Evolutionary conservation across 2,888 invertebrate genomes (phyloP), one percentile per base, ranked within the genome.

Genomic region (Abscondita cerata): DNA sequence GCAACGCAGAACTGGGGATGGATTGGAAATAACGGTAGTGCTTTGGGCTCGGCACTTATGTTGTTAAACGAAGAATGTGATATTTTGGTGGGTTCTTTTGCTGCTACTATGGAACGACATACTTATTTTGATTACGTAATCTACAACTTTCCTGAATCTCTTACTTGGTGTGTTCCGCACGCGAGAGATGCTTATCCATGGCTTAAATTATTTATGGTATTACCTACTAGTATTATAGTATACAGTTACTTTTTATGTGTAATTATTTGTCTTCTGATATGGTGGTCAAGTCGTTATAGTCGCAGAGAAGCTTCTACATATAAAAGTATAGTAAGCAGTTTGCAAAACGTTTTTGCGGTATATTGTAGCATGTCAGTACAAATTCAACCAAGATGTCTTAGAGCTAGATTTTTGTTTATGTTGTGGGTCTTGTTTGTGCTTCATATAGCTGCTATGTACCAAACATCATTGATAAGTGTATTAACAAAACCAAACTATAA

Each of bases 121-220:
- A 38, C 61, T 11, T 65, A 65, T 58, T 74, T 79, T 36, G 80
- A 80, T 56, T 60, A 71, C 9, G 75, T 75, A 12, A 53, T 69
- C 3, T 71, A 77, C 1, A 78, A 78, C 60, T 65, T 73, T 15
- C 74, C 75, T 47, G 79, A 79, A 61, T 70, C 73, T 2, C 62
- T 78, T 2, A 67, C 73, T 0, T 78, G 77, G 75, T 76, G 79
- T 36, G 77, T 77, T 2, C 76, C 80, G 0, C 76, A 77, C 55
- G 74, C 76, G 2, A 70, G 72, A 41, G 63, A 59, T 38, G 33
- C 64, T 6, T 60, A 71, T 0, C 62, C 70, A 44, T 75, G 75
- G 75, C 62, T 61, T 13, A 68, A 68, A 51, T 51, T 74, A 2
- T 46, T 68, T 1, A 61, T 70, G 8, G 60, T 68, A 19, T 58